Conservation (phyloP, 1,140 invertebrate genomes). For the Heliconius hewitsoni region DNA sequence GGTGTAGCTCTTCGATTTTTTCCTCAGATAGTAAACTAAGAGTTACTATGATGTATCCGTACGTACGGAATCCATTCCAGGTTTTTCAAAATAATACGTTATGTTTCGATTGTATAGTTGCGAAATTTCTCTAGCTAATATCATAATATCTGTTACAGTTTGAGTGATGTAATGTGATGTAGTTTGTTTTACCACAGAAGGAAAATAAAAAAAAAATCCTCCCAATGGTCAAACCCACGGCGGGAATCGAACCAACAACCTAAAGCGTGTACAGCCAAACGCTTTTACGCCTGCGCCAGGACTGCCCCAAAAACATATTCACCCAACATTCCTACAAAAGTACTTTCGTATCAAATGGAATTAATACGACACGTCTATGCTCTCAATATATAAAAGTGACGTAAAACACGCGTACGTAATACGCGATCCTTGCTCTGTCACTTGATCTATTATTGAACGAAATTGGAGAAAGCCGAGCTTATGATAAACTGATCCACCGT, state of each 20-base stretch:
- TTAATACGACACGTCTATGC: neutral
- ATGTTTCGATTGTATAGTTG: neutral
- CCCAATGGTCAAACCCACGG: no score
- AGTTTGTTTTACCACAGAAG: no score
- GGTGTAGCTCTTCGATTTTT: neutral
- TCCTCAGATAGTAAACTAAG: neutral
- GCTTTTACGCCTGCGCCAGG: no score
- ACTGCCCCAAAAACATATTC: no score
- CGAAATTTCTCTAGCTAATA: no score
- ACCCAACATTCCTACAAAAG: neutral
- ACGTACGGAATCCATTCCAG: no score
- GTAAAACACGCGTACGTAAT: neutral
- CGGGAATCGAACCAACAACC: no score
- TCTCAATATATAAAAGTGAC: neutral
- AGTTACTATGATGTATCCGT: neutral
- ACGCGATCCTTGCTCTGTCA: constrained; percentile 2
- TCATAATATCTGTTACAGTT: no score
- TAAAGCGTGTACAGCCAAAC: no score
- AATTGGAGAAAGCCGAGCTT: neutral
- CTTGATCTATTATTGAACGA: neutral
- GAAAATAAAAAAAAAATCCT: no score
- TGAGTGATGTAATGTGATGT: no score
- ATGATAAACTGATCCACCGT: neutral
- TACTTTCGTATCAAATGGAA: neutral
- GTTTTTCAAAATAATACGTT: neutral